phyloP scores from a whole-genome alignment of 2,113 vertebrate genomes.

The Etheostoma cragini region DNA sequence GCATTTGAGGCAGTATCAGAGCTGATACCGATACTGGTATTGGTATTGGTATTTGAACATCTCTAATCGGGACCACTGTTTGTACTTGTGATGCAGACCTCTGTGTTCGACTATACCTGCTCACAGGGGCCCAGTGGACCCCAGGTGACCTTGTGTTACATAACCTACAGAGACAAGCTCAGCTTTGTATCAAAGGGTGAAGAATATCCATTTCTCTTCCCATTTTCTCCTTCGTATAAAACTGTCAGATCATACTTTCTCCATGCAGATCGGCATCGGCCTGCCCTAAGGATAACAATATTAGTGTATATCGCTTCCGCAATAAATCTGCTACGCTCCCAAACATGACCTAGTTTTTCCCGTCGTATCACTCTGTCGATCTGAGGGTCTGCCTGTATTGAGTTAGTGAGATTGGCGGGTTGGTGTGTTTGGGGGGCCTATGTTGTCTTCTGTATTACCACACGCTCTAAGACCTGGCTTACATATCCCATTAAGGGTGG shows the following conservation, averaged over 20 bases:
- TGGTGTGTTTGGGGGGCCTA: conserved; percentile 37
- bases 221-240: conserved; percentile 48
- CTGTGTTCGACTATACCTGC: neutral
- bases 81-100: neutral
- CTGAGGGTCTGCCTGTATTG: conserved; percentile 57
- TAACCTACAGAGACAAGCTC: conserved; percentile 40
- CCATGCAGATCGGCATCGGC: conserved; percentile 24
- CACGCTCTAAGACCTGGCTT: conserved; percentile 52
- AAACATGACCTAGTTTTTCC: conserved; percentile 58
- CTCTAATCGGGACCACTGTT: neutral
- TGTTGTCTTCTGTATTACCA: conserved; percentile 49
- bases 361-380: conserved; percentile 53
- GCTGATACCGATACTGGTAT: too few relatives aligned
- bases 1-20: too few relatives aligned
- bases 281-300: conserved; percentile 55
- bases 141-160: conserved; percentile 42
- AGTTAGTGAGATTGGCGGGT: conserved; percentile 68
- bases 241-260: conserved; percentile 48
- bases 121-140: conserved; percentile 29
- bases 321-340: conserved; percentile 34
- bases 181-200: conserved; percentile 25
- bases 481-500: conserved; percentile 46
- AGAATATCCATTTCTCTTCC: conserved; percentile 53
- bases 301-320: conserved; percentile 57
- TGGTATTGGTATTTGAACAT: too few relatives aligned